Base-by-base conservation (phyloP, 2,888 invertebrate genomes). In the Agrochola lychnidis region DNA sequence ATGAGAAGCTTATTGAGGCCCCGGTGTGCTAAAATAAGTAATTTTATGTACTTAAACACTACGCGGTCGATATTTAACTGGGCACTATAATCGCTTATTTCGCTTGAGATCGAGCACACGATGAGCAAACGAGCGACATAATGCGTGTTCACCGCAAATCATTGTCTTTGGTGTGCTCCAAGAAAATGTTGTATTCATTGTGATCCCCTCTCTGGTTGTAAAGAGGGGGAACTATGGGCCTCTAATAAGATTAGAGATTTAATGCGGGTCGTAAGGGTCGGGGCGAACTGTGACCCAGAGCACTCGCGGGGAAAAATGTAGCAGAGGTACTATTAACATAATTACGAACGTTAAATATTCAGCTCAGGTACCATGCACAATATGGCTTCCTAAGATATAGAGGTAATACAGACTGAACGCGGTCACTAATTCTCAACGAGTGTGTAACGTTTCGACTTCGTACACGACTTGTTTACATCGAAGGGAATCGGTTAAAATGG, bases 161-260 rank as follows among this genome's bases (percentile, higher is more conserved):
- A 64, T 53, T 76, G 56, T 53, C 16, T 67, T 7, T 57, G 48
- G 48, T 48, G 51, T 22, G 42, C 9, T 59, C 36, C 22, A 61
- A 68, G 45, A 70, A 83, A 75, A 78, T 70, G 62, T 69, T 69
- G 48, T 78, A 73, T 75, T 84, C 74, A 87, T 82, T 87, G 77
- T 84, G 72, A 82, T 87, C 68, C 61, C 59, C 56, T 19, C 51
- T 59, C 45, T 45, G 56, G 48, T 48, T 56, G 30, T 61, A 51
- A 63, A 56, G 66, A 62, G 36, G 57, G 25, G 63, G 78, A 62
- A 63, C 73, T 76, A 25, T 59, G 42, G 81, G 69, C 56, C 77
- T 61, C 66, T 86, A 86, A 86, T 86, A 85, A 87, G 85, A 86
- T 86, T 86, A 87, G 70, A 76, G 76, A 75, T 75, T 75, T 82